Conservation (phyloP, 1,140 invertebrate genomes). For the Diachasmimorpha longicaudata region DNA sequence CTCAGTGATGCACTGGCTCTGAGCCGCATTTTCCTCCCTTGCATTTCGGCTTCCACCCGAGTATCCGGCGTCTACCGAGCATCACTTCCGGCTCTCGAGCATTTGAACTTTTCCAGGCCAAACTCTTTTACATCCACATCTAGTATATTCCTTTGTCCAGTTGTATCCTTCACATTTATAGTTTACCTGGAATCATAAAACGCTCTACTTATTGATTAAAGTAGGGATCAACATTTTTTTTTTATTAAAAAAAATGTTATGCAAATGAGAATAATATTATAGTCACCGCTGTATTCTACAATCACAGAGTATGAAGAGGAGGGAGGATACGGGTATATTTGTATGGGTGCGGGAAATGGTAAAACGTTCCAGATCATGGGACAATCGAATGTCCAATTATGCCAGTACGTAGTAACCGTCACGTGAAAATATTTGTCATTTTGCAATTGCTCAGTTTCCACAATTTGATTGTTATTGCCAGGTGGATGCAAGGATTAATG, state of each 20-base stretch:
- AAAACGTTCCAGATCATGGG: too few species aligned
- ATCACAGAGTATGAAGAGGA: too few species aligned
- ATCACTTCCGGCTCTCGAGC: constrained; percentile 29
- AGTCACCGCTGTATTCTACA: too few species aligned
- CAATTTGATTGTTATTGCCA: too few species aligned
- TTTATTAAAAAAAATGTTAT: not conserved
- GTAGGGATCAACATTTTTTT: not conserved
- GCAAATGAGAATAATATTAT: too few species aligned
- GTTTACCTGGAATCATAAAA: not conserved
- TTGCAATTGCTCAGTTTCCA: too few species aligned
- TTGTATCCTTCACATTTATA: not conserved
- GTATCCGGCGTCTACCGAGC: constrained; percentile 11
- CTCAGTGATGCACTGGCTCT: not conserved
- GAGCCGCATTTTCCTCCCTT: not conserved
- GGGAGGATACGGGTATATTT: too few species aligned
- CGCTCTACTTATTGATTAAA: not conserved
- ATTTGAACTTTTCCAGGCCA: not conserved
- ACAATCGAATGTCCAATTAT: too few species aligned
- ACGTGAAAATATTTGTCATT: too few species aligned
- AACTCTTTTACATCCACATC: not conserved
- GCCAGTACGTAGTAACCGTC: too few species aligned
- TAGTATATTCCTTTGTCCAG: not conserved
- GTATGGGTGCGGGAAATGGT: too few species aligned
- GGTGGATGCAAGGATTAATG: too few species aligned
- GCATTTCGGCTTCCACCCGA: not conserved